Evolutionary conservation across 2,113 vertebrate genomes (phyloP).

Genomic region (Tricholaema leucomelas): DNA sequence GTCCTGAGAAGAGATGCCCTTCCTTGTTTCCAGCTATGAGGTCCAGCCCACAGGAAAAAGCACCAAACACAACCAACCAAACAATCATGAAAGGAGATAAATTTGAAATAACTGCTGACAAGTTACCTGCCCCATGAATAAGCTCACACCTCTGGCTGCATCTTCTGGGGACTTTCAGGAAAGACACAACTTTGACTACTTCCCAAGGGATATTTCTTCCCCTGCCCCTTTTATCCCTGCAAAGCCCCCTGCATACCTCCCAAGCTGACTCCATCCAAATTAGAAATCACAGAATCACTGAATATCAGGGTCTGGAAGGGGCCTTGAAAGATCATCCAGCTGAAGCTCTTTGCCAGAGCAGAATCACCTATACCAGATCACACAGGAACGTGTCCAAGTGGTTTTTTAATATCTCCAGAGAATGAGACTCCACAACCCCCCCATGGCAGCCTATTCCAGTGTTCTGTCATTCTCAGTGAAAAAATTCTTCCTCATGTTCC

Average conservation of each 20-base stretch:
- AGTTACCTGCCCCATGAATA: background rate
- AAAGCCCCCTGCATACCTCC: background rate
- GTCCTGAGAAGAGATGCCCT: background rate
- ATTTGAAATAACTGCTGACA: background rate
- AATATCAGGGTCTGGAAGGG: no score
- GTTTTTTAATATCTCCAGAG: no score
- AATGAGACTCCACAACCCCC: no score
- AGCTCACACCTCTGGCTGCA: background rate
- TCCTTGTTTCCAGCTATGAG: background rate
- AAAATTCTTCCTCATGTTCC: no score
- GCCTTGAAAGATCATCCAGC: no score
- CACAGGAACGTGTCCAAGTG: no score
- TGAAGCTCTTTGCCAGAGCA: no score
- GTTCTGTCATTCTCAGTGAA: no score
- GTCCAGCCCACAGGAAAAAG: background rate
- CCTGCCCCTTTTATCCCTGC: background rate
- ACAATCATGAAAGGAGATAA: background rate
- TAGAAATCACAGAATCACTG: background rate
- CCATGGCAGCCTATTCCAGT: no score
- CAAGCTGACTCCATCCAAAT: background rate
- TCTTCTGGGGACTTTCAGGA: background rate
- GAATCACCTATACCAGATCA: no score
- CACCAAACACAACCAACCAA: background rate
- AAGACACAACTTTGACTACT: background rate
- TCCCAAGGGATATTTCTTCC: background rate